Base-by-base conservation (phyloP, 2,797 vertebrate species). In the Ambastaia sidthimunki region DNA sequence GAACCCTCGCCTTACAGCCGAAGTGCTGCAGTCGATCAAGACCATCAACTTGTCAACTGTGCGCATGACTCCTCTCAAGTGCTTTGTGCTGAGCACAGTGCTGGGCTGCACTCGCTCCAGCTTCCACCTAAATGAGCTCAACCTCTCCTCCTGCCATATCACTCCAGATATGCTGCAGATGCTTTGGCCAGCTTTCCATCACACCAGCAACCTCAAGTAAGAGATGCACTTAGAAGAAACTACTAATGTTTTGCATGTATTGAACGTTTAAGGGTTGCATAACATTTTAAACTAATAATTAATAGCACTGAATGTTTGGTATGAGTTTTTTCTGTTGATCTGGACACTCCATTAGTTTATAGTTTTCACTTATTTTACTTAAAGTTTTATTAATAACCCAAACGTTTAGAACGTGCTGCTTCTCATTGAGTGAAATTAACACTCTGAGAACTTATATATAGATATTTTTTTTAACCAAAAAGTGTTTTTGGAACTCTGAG, bases 61-160 rank as follows among this genome's bases (percentile, higher is more conserved):
- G 81, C 95, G 94, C 57, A 96, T 99, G 96, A 98, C 96, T 0
- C 92, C 96, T 0, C 94, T 97, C 69, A 99, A 99, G 85, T 97
- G 97, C 90, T 94, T 94, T 0, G 91, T 99, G 25, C 90, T 99
- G 84, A 94, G 95, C 0, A 90, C 94, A 0, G 96, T 98, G 37
- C 90, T 99, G 76, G 93, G 93, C 25, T 95, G 94, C 23, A 85
- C 93, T 0, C 92, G 93, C 6, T 83, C 93, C 7, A 92, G 90
- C 72, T 93, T 89, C 1, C 88, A 90, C 6, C 91, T 98, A 74
- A 88, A 96, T 0, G 93, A 95, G 78, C 93, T 98, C 87, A 94
- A 98, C 91, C 90, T 99, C 72, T 95, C 95, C 21, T 96, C 95
- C 55, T 99, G 98, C 86, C 93, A 96, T 81, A 91, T 99, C 16